Base-by-base conservation (phyloP, 2,797 vertebrate genomes). In the Argya squamiceps region DNA sequence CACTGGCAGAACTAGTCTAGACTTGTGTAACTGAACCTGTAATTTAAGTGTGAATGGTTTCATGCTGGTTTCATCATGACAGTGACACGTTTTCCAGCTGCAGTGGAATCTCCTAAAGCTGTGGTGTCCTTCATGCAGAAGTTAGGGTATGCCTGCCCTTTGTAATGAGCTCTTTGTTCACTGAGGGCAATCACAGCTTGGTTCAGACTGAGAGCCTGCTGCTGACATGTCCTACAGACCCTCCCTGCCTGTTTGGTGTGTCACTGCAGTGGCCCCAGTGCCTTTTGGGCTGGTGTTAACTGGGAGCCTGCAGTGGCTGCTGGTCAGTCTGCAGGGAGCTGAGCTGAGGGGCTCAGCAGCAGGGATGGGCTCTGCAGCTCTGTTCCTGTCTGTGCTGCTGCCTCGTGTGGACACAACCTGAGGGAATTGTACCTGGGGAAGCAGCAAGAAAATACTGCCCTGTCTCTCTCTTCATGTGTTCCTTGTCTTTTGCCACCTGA, bases 161-260 rank as follows among this genome's bases (percentile, higher is more conserved):
- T 62, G 27, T n/a, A 11, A 22, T 32, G 15, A 37, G 16, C 22
- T 12, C 52, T 80, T 37, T 24, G 30, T 13, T 9, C 8, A 0
- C 7, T 12, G 47, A 30, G 30, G 17, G 32, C 0, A 1, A 15
- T 36, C 15, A 11, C 18, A 60, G 53, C 39, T 41, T 1, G 0
- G n/a, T 23, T 74, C 30, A 43, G 43, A 3, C 34, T 0, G 9
- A 7, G 44, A 52, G 27, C 13, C 46, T 67, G 43, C 20, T 73
- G 73, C 46, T 71, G 34, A 1, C 27, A 23, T 23, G 60, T 65
- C 23, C 37, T 34, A 0, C 41, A 39, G 26, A 4, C 32, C 32
- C 50, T 62, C 44, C 21, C 19, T 52, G 39, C 52, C 56, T 84
- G 56, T 52, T 3, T 5, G 15, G 18, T 26, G 50, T 17, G 7